Conservation (phyloP, 2,888 invertebrate species). For the Palloptera scutellata region DNA sequence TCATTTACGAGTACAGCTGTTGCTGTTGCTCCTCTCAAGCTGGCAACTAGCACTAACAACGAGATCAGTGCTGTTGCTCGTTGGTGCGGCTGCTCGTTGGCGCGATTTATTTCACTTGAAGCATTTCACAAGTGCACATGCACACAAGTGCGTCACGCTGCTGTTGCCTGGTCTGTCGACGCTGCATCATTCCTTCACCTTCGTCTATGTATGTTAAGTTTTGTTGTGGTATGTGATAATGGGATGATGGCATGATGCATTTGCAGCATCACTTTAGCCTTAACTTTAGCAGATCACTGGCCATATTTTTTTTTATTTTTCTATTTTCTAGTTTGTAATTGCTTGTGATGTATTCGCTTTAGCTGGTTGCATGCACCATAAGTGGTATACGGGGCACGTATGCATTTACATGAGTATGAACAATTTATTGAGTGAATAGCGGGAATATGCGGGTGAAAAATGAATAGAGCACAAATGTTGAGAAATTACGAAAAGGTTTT, state of each 20-base stretch:
- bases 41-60: neutral
- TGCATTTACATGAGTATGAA: too few species aligned
- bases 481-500: too few species aligned
- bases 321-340: neutral
- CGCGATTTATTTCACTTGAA: conserved; percentile 56
- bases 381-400: too few species aligned
- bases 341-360: conserved; percentile 12
- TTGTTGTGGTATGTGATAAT: conserved; percentile 55
- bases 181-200: conserved; percentile 14
- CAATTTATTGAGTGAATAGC: neutral
- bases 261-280: neutral
- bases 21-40: neutral
- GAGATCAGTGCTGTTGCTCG: neutral
- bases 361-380: neutral
- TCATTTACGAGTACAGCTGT: neutral
- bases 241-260: conserved; percentile 56
- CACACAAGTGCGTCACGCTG: conserved; percentile 45
- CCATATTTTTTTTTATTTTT: neutral
- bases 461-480: neutral
- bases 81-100: conserved; percentile 30
- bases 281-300: neutral
- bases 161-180: neutral
- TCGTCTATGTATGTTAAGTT: conserved; percentile 28
- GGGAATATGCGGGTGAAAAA: conserved; percentile 4
- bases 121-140: conserved; percentile 51